Conservation (phyloP, 92 coral and sea anemone species). For the Bergia puertoricense region DNA sequence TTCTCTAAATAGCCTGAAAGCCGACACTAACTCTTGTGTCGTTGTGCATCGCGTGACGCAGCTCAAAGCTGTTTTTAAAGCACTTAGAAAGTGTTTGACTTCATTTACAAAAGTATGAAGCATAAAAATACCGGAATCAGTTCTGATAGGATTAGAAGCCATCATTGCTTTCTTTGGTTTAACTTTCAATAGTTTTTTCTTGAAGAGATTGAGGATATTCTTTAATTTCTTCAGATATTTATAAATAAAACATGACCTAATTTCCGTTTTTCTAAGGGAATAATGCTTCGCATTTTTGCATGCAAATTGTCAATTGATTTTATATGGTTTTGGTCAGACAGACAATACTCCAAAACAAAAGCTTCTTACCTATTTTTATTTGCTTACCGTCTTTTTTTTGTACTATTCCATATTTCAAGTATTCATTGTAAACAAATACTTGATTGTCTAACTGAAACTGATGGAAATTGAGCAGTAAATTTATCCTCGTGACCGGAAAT, state of each 20-base stretch:
- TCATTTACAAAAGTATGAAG: no score
- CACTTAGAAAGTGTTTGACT: no score
- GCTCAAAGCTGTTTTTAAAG: no score
- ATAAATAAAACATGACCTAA: constrained; percentile 10
- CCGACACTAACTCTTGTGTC: no score
- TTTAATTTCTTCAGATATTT: background rate
- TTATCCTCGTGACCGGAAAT: constrained; percentile 46
- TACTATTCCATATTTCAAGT: no score
- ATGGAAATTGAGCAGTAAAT: background rate
- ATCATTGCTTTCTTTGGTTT: background rate
- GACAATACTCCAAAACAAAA: background rate
- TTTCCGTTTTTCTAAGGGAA: constrained; percentile 4
- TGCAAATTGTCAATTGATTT: no score
- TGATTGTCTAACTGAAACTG: background rate
- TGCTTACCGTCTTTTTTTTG: background rate
- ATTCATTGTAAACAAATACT: background rate
- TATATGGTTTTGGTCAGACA: background rate
- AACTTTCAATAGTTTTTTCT: no score
- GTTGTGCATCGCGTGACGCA: no score
- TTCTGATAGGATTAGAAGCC: no score
- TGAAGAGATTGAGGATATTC: background rate
- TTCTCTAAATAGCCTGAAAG: no score
- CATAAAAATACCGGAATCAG: no score
- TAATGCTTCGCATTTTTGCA: background rate
- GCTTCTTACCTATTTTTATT: background rate